Evolutionary conservation across 2,888 invertebrate genomes (phyloP), one percentile per base, ranked within the genome.

Genomic region (Orthosia cruda): DNA sequence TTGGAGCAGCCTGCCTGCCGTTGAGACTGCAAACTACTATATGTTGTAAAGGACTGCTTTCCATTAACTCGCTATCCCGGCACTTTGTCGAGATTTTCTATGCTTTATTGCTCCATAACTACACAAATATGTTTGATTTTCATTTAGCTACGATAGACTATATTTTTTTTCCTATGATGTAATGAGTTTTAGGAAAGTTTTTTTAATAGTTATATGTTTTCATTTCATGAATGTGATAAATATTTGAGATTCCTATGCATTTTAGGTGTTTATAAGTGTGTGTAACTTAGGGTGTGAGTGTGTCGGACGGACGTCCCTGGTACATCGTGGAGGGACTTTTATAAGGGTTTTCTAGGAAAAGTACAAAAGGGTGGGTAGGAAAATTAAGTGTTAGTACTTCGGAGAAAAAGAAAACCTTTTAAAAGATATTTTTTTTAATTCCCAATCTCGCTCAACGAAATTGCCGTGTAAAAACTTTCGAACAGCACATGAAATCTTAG

Each of bases 11-110:
- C 40, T 40, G 50, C 66, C 54, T 52, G 59, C 57, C 40, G 72
- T 57, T 50, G 16, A 16, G 70, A 62, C 69, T 82, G 20, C 52
- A 49, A 69, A 79, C 55, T 69, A 65, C 45, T 58, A 64, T 52
- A 62, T 63, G 13, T 15, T 57, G 40, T 52, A 58, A 52, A 55
- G 20, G 23, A 63, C 15, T 61, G 32, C 64, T 81, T 81, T 81
- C 69, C 13, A 65, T 68, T 81, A 75, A 61, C 9, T 16, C 7
- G 26, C 50, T 52, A 55, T 76, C 40, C 23, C 20, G 47, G 20
- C 62, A 74, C 74, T 47, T 16, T 16, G 20, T 55, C 20, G 18
- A 32, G n/a, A 23, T 63, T 68, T 23, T 58, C 18, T 26, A 47
- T 52, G 23, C 3, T 75, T 77, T 50, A 49, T 23, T 16, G 16